Evolutionary conservation across 2,888 invertebrate genomes (phyloP).

Genomic region (Pristionchus mayeri): DNA sequence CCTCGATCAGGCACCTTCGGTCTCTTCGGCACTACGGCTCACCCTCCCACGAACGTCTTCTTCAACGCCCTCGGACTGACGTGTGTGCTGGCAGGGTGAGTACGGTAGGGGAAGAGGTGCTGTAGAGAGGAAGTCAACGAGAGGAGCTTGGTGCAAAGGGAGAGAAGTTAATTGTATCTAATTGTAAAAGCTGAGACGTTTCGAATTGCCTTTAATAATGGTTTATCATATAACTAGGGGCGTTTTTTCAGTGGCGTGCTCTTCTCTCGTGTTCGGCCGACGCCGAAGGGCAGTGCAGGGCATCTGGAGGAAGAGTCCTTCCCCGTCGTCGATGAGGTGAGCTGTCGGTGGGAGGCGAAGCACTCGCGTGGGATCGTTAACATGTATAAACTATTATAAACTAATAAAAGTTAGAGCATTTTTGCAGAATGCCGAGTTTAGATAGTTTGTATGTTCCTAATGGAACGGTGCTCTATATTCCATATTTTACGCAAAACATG

Average conservation of each 20-base stretch:
- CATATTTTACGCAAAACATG: too few species aligned
- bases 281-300: conserved; percentile 44
- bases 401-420: too few species aligned
- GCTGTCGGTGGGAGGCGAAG: too few species aligned
- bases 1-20: conserved; percentile 61
- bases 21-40: conserved; percentile 70
- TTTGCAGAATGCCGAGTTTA: too few species aligned
- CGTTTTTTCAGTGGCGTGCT: conserved; percentile 69
- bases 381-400: too few species aligned
- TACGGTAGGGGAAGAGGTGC: conserved; percentile 50
- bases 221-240: neutral
- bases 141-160: too few species aligned
- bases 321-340: too few species aligned
- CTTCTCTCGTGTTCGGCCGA: conserved; percentile 68
- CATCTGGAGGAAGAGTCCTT: neutral
- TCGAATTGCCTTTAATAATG: neutral
- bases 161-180: neutral
- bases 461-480: too few species aligned
- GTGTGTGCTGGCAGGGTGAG: conserved; percentile 70
- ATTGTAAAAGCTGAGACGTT: neutral
- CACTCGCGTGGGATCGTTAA: too few species aligned
- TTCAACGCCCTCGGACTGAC: conserved; percentile 72
- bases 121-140: too few species aligned
- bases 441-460: too few species aligned
- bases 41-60: conserved; percentile 57